Base-by-base conservation (phyloP, 1,140 invertebrate genomes). In the Drosophila chauvacae region DNA sequence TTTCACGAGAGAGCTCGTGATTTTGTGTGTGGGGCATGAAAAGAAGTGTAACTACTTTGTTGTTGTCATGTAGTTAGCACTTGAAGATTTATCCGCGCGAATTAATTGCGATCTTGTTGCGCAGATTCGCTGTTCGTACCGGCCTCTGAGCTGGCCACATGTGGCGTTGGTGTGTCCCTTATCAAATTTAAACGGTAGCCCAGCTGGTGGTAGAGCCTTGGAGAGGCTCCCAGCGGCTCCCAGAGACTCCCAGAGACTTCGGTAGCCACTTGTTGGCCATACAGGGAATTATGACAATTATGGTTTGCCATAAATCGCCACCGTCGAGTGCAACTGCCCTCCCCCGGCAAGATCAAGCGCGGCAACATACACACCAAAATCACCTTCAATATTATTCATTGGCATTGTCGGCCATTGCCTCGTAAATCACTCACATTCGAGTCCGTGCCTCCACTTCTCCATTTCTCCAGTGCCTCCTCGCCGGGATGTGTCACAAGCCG, bases 51-150 rank as follows among this genome's bases (percentile, higher is more conserved):
- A 83, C 79, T 88, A 92, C 91, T 92, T 92, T 92, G 91, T 92
- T 92, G 91, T 92, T 92, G 91, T 92, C 91, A 92, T 92, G 91
- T 92, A 92, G 91, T 92, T 92, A 92, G 91, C 91, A 92, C 91
- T 92, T 92, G 74, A 90, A 92, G 91, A 92, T 92, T 92, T 92
- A 92, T 92, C 91, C 91, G 87, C 82, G 91, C 80, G 76, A 92
- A 92, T 92, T 92, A 92, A 92, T 92, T 92, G 91, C 88, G 80
- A 91, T 90, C 91, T 90, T 84, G 91, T 92, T 91, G 85, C 71
- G 66, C 60, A 83, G 77, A 79, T 77, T 82, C 48, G 26, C 35
- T 16, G n/a, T 33, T 18, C 28, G 50, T 5, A 4, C n/a, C 28
- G 30, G n/a, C 28, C 2, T 18, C n/a, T 9, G 4, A 1, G 2